Percentiles rank a stretch among this genome's conserved stretches.
Evolutionary conservation across 2,113 vertebrate genomes (phyloP).

Genomic region (Athene cunicularia): DNA sequence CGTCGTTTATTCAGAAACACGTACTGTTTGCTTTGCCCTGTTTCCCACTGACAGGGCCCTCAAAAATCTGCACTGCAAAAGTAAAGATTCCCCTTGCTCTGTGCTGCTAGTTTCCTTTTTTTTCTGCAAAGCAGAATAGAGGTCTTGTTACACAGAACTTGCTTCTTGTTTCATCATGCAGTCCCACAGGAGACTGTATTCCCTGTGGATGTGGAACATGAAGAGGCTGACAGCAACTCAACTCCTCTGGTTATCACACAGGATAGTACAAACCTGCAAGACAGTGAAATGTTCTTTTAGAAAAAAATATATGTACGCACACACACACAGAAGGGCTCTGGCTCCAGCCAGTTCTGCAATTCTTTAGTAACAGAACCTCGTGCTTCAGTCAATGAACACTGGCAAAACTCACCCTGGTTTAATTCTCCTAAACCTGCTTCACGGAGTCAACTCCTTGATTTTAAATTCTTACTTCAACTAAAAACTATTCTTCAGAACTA

Average conservation of each 20-base stretch:
- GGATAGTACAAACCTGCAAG: fast-evolving
- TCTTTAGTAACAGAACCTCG: not conserved
- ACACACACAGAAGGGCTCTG: not conserved
- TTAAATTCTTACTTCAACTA: not conserved
- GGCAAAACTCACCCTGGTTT: not conserved
- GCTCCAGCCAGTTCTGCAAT: not conserved
- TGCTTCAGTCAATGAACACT: not conserved
- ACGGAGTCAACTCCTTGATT: not conserved
- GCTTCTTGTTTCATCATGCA: not conserved
- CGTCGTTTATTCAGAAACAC: too few species aligned
- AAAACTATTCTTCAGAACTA: not conserved
- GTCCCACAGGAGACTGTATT: not conserved
- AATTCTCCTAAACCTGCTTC: not conserved
- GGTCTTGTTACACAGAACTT: not conserved
- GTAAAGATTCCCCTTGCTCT: not conserved
- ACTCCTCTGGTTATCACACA: not conserved
- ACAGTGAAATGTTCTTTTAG: fast-evolving
- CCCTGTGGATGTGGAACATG: not conserved
- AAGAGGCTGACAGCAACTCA: not conserved
- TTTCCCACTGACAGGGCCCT: not conserved
- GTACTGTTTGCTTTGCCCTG: not conserved
- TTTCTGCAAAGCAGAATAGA: not conserved
- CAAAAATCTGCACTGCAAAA: fast-evolving
- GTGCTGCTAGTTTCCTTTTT: not conserved
- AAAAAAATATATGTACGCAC: fast-evolving